Base-by-base conservation (phyloP, 2,888 invertebrate species). In the Leptodirus hochenwartii region DNA sequence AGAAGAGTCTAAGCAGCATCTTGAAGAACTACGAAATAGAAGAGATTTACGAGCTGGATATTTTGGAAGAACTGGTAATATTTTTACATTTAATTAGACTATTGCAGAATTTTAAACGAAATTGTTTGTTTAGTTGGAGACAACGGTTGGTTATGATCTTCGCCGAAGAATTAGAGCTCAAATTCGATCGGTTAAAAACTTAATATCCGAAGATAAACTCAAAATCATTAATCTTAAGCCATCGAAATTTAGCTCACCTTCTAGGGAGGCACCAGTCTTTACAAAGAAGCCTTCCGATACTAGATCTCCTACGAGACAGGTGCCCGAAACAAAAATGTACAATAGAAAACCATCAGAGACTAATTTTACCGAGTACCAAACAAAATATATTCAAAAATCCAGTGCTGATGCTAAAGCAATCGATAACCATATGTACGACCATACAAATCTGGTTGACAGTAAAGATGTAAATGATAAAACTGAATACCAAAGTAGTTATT, bases 101-200 rank as follows among this genome's bases (percentile, higher is more conserved):
- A n/a, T n/a, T n/a, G n/a, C n/a, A n/a, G n/a, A n/a, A n/a, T n/a
- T n/a, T n/a, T n/a, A n/a, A n/a, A n/a, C n/a, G n/a, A n/a, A n/a
- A n/a, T n/a, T n/a, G n/a, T n/a, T n/a, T n/a, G n/a, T 64, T 44
- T 59, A 76, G 70, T 57, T 81, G 51, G 76, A 79, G 56, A 72
- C 70, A 45, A 74, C 78, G 33, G 67, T 67, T 31, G 72, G 72
- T 36, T 82, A 82, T 49, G 81, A 82, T 47, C 65, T 79, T 44
- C 60, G 82, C 41, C 66, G 79, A 37, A 66, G 76, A 39, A 76
- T 84, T 31, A 64, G 82, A 36, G 65, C 76, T 3, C 80, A 81
- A 53, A 78, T 82, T 35, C 63, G 81, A 37, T 50, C 75, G 11
- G 72, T 78, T 5, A 75, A 69, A 47, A 71, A 73, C 42, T 58